Conservation (phyloP, 1,140 invertebrate species). For the Whitmania pigra region DNA sequence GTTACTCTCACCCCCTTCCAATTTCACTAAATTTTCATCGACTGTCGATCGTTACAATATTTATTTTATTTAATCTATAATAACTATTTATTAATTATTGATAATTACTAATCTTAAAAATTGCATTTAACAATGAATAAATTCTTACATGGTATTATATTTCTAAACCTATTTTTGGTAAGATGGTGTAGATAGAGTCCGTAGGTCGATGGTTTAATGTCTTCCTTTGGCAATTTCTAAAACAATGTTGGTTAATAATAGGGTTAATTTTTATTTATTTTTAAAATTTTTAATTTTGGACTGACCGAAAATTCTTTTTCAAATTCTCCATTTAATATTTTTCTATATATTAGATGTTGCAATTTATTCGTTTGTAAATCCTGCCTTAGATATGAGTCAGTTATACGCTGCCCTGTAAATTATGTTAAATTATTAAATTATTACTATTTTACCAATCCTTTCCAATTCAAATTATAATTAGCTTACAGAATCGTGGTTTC, state of each 20-base stretch:
- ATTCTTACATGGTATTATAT: slow-evolving; percentile 8
- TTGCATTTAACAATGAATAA: neutral
- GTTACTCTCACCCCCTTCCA: neutral
- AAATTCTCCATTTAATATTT: neutral
- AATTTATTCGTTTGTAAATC: neutral
- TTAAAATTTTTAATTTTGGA: neutral
- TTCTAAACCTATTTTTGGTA: slow-evolving; percentile 1
- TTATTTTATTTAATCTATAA: neutral
- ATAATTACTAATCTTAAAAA: neutral
- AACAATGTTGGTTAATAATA: neutral
- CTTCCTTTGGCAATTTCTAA: slow-evolving; percentile 3
- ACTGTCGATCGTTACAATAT: neutral
- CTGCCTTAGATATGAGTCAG: too few species aligned
- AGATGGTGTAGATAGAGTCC: neutral
- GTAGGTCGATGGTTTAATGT: neutral
- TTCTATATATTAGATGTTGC: neutral
- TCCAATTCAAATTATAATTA: too few species aligned
- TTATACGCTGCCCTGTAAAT: neutral
- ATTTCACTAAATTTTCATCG: neutral
- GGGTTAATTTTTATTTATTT: neutral
- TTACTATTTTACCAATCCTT: neutral
- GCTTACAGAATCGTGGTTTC: too few species aligned
- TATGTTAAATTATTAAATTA: too few species aligned
- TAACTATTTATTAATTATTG: neutral
- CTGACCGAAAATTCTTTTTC: neutral